Base-by-base conservation (phyloP, 2,888 invertebrate genomes). In the Lasioglossum villosulum region DNA sequence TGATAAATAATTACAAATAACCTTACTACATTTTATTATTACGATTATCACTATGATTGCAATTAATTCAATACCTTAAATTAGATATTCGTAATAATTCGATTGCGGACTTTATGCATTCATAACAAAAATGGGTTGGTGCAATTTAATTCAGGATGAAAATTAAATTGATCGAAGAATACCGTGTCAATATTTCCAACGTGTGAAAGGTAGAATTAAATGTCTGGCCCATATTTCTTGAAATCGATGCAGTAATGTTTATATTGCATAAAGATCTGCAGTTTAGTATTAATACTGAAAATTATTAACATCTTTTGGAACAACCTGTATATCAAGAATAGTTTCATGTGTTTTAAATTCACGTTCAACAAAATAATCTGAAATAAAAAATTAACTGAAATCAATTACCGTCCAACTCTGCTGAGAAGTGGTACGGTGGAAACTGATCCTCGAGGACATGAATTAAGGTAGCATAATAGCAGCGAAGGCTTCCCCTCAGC, bases 401-500 rank as follows among this genome's bases (percentile, higher is more conserved):
- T 70, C 12, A 39, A 39, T 70, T 39, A 39, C 14, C n/a, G 39
- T 70, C 39, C 70, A 70, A 70, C 70, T 70, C 39, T 70, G 70
- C 70, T 39, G 45, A 37, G 23, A 30, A 45, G 16, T 16, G n/a
- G 42, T 12, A 48, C 23, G 34, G 3, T 45, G 27, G 45, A 14
- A 56, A n/a, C 63, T n/a, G 56, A 52, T 56, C 75, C 30, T 14
- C n/a, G 63, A 73, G 84, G 78, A 45, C 0, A 30, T 34, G 37
- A 34, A 19, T 42, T 56, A 42, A 75, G 39, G 27, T 42, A 83
- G 42, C 4, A n/a, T 37, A 71, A 42, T 83, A 76, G 82, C 80
- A 76, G 78, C 83, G 91, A 70, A 90, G 89, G 91, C 82, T 84
- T 86, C 86, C 85, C 78, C 56, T 93, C 93, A 94, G 93, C 94